A percentile compares a stretch with the other conserved stretches of the same genome.
phyloP scores from a whole-genome alignment of 2,888 invertebrate species.

The Tenthredo livida region DNA sequence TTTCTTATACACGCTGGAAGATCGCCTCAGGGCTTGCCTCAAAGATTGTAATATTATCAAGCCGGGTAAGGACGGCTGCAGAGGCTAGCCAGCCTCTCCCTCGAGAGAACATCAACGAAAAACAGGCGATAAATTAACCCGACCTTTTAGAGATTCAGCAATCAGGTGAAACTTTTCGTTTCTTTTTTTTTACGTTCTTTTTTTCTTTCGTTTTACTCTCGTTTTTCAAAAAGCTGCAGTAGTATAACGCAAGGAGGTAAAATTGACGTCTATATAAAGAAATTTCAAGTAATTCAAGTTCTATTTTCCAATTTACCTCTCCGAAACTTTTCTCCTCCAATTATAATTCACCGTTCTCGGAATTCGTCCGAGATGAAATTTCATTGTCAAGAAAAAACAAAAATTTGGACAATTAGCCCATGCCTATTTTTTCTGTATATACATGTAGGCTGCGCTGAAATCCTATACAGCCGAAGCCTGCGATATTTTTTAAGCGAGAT shows the following conservation, averaged over 20 bases:
- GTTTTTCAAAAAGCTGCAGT: background rate
- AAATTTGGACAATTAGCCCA: background rate
- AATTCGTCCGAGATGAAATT: too few species aligned
- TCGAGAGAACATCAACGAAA: slow-evolving; percentile 24
- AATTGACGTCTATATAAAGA: background rate
- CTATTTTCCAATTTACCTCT: background rate
- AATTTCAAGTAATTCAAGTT: too few species aligned
- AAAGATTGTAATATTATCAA: slow-evolving; percentile 44
- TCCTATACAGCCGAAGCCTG: background rate
- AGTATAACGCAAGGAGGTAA: background rate
- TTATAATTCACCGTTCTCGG: background rate
- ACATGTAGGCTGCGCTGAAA: background rate
- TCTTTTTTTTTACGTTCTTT: background rate
- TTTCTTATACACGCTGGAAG: background rate
- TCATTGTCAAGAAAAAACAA: too few species aligned
- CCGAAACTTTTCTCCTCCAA: background rate
- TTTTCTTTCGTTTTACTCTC: background rate
- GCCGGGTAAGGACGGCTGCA: background rate
- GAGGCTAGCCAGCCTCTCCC: background rate
- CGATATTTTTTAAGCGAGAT: background rate
- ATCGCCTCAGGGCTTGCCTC: slow-evolving; percentile 17
- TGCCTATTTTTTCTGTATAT: background rate
- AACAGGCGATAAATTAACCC: slow-evolving; percentile 36
- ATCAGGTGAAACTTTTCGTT: background rate
- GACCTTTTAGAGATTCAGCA: slow-evolving; percentile 26